Evolutionary conservation across 2,888 invertebrate species (phyloP), one percentile per base, ranked within the genome.

Genomic region (Chesias legatella): DNA sequence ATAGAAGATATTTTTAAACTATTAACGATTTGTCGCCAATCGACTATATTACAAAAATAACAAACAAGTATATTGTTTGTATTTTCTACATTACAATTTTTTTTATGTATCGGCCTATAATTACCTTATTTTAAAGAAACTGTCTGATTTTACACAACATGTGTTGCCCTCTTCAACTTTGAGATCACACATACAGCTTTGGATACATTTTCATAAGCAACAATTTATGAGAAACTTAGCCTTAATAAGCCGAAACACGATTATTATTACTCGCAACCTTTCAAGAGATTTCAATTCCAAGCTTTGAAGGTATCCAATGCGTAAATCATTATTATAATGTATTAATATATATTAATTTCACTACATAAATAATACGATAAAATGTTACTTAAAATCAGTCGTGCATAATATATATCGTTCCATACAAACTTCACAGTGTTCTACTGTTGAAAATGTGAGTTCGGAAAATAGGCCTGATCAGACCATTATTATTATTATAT

Each of bases 331-430:
- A 31, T 6, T 29, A 33, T 23, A 20, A 35, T 38, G 37, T 42
- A 45, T 30, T 37, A 38, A 39, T 31, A 43, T 43, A 48, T 52
- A 43, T 41, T 52, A 42, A 43, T 35, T 30, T 47, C 35, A 37
- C 25, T 40, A 50, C 58, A 43, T 48, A 42, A 57, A 65, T 63
- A 50, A 56, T 66, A 63, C n/a, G 22, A 58, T 62, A 48, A 35
- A 38, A 30, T 46, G 24, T 51, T 54, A 72, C 61, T 53, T 60
- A 67, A 69, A 73, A 70, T 76, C 76, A 76, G 75, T 75, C 76
- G 63, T 67, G 65, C 66, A 56, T 58, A 53, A 47, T n/a, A 63
- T 52, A 48, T 41, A 42, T 32, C 17, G 37, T 33, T 39, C 29
- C 45, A 53, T 25, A 26, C 46, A 37, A 53, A 58, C 48, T 45